Evolutionary conservation across 2,797 vertebrate species (phyloP), one percentile per base, ranked within the genome.

Genomic region (Epinephelus coioides): DNA sequence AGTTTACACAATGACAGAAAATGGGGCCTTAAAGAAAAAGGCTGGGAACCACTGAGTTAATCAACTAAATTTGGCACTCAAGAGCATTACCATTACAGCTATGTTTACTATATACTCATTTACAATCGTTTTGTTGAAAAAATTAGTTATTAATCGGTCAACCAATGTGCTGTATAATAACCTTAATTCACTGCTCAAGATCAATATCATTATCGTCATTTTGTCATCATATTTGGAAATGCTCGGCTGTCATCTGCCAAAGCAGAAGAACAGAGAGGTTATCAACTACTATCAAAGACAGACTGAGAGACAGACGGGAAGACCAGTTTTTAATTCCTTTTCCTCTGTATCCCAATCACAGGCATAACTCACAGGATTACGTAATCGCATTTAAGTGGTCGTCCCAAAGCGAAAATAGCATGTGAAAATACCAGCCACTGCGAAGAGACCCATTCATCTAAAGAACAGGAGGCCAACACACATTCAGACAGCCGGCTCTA

Each of bases 351-450:
- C 62, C 71, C 55, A 64, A 75, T 77, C 78, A 80, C 61, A 70
- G 60, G 9, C 74, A 53, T 79, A 69, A 69, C 64, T 88, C 57
- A 69, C 23, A 53, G 9, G 3, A 53, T 89, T 88, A 86, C 69
- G 57, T 79, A 88, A 90, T 73, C 68, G 55, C 57, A 38, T 82
- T 76, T 62, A 86, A 74, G 74, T 62, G 84, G 73, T 65, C 46
- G 62, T 84, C 79, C 64, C 80, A 69, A 82, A 64, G 75, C 43
- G n/a, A 85, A 89, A 92, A 90, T 83, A 84, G 86, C 87, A 91
- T 89, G 83, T 89, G 88, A 90, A 94, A 87, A 89, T 85, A 87
- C 79, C 86, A 85, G 69, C 67, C 69, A 27, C 67, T 64, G 49
- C 83, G 75, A 83, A 57, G 62, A 85, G 75, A 70, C 67, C 15